phyloP scores from a whole-genome alignment of 2,888 invertebrate species.

The Keiferia lycopersicella region DNA sequence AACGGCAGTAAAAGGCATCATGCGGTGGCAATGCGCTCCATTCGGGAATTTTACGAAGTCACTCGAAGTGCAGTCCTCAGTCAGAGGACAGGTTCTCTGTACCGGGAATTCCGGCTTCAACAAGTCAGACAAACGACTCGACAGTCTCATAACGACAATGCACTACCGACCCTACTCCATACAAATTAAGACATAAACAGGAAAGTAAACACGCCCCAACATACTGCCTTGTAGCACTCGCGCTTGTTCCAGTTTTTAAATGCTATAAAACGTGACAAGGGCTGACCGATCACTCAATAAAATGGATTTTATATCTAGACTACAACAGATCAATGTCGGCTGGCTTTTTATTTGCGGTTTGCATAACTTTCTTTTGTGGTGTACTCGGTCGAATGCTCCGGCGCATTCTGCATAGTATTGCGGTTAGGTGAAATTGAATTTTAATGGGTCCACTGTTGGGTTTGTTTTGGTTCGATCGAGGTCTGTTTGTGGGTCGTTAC shows the following conservation, averaged over 20 bases:
- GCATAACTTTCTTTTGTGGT: slow-evolving; percentile 57
- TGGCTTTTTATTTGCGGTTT: slow-evolving; percentile 56
- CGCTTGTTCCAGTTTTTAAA: slow-evolving; percentile 56
- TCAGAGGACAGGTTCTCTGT: slow-evolving; percentile 69
- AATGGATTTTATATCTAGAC: slow-evolving; percentile 71
- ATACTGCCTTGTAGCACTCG: slow-evolving; percentile 58
- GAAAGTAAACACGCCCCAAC: slow-evolving; percentile 40
- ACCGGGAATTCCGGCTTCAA: slow-evolving; percentile 65
- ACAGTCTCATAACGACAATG: slow-evolving; percentile 42
- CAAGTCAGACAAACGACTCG: slow-evolving; percentile 42
- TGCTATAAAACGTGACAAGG: slow-evolving; percentile 73
- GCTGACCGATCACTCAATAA: slow-evolving; percentile 70
- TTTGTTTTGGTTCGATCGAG: slow-evolving; percentile 40
- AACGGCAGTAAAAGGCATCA: slow-evolving; percentile 45
- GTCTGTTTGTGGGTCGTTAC: slow-evolving; percentile 41
- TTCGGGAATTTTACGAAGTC: slow-evolving; percentile 65
- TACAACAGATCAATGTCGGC: slow-evolving; percentile 71
- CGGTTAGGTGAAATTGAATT: slow-evolving; percentile 52
- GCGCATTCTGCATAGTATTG: slow-evolving; percentile 52
- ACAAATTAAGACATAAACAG: slow-evolving; percentile 57
- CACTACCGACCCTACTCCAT: slow-evolving; percentile 48
- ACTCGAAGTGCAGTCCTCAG: slow-evolving; percentile 64
- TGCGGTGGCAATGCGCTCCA: slow-evolving; percentile 51
- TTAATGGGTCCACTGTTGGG: slow-evolving; percentile 46
- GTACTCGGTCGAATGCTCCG: slow-evolving; percentile 56